Percentiles rank a stretch among this genome's conserved stretches.
Conservation (phyloP, 2,113 vertebrate species). For the Barbus barbus region DNA sequence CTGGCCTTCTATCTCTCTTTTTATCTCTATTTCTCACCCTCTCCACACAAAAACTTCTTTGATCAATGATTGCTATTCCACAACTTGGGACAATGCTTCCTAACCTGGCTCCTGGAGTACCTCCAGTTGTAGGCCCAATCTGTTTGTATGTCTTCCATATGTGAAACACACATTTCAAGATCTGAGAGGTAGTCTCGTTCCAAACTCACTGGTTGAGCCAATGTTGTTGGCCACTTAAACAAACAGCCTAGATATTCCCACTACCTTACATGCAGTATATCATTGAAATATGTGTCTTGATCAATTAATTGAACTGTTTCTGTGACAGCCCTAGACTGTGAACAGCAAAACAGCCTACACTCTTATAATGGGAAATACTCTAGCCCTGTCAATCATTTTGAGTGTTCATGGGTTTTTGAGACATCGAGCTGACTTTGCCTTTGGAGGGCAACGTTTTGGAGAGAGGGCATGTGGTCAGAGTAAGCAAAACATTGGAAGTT, state of each 20-base stretch:
- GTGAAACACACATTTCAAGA: neutral
- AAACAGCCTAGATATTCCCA: neutral
- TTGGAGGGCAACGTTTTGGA: neutral
- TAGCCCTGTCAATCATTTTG: neutral
- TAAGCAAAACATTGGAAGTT: too few relatives aligned
- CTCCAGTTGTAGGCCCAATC: too few relatives aligned
- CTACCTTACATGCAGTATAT: neutral
- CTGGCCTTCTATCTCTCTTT: slow-evolving; percentile 18
- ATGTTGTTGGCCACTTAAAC: neutral
- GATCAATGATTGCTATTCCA: neutral
- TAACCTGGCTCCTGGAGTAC: too few relatives aligned
- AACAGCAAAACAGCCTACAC: neutral
- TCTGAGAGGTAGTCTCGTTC: neutral
- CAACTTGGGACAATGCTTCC: too few relatives aligned
- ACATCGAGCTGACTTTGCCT: neutral
- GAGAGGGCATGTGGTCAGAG: too few relatives aligned
- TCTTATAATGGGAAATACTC: neutral
- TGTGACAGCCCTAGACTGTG: neutral
- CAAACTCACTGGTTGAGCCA: neutral
- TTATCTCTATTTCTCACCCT: neutral
- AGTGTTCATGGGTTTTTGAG: neutral
- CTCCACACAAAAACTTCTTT: neutral
- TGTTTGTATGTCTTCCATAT: neutral
- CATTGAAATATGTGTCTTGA: neutral
- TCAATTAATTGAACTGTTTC: neutral